Evolutionary conservation across 2,797 vertebrate species (phyloP), one percentile per base, ranked within the genome.

Genomic region (Neomorphus geoffroyi): DNA sequence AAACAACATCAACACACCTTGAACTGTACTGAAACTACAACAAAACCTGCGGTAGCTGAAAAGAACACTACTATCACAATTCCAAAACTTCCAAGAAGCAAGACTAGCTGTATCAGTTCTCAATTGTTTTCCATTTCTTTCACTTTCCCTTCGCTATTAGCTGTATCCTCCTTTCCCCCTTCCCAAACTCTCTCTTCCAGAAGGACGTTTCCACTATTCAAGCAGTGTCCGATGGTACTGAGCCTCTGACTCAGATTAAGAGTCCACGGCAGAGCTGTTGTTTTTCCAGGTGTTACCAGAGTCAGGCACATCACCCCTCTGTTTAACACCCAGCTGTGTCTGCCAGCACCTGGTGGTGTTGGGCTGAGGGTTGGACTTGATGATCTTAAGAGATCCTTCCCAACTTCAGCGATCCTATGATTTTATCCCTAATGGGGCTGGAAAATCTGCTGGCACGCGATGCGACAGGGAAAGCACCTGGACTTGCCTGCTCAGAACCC

Each of bases 401-500:
- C 39, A 41, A 41, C 39, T 14, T 41, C 39, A 41, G 14, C 14
- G 39, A 41, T 41, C 14, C 39, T 41, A 41, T 7, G 39, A 41
- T 41, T 41, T 14, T 41, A 41, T 7, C 46, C 18, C 45, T 21
- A 48, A 60, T 24, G 10, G 24, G 61, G 35, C 13, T 18, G 17
- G 27, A 17, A 53, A 51, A 53, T 4, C 0, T 8, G 8, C 50
- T 28, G 33, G 13, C 12, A 26, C n/a, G 11, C 2, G 60, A 35
- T 1, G 13, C 3, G 53, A 45, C 5, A 9, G 28, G 23, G 50
- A 0, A 4, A 15, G 14, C 15, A 41, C 16, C 3, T 0, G 5
- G 72, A 62, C 28, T 24, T 9, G 15, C n/a, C 17, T 46, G 18
- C 9, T 32, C 32, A 4, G 21, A 16, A 53, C 4, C 67, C 64